A percentile compares a stretch with the other conserved stretches of the same genome.
phyloP scores from a whole-genome alignment of 2,113 vertebrate genomes.

The Gambusia affinis region DNA sequence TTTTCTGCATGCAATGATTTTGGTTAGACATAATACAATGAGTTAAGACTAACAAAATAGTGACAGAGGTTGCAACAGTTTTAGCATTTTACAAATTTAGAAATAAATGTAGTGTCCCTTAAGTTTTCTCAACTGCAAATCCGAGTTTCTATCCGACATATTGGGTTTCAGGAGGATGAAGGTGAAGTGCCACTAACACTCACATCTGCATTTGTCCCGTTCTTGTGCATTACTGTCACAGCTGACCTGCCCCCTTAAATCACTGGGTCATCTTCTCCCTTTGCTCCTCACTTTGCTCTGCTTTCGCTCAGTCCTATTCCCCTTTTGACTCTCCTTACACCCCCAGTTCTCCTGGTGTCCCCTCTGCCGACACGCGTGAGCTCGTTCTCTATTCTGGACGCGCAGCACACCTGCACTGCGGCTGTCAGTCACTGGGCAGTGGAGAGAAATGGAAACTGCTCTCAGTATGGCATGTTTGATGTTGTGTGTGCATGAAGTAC shows the following conservation, averaged over 20 bases:
- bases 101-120: conserved; percentile 1
- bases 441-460: conserved; percentile 29
- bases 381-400: conserved; percentile 53
- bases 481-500: conserved; percentile 48
- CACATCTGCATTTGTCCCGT: conserved; percentile 68
- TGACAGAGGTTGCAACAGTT: too few species aligned
- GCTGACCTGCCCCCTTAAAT: conserved; percentile 71
- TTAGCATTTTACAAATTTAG: too few species aligned
- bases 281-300: conserved; percentile 14
- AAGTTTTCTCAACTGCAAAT: conserved; percentile 31
- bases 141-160: conserved; percentile 13
- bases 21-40: too few species aligned
- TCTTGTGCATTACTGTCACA: conserved; percentile 74
- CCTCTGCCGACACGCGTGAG: conserved; percentile 18
- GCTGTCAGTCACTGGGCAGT: conserved; percentile 68
- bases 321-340: conserved; percentile 28
- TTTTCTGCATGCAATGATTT: too few species aligned
- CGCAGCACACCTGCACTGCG: conserved; percentile 65
- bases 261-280: conserved; percentile 27
- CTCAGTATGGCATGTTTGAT: conserved; percentile 59
- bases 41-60: too few species aligned
- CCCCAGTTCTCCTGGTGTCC: conserved; percentile 36
- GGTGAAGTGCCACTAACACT: conserved; percentile 62
- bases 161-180: conserved; percentile 32
- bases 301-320: conserved; percentile 18